A percentile compares a stretch with the other conserved stretches of the same genome.
Conservation (phyloP, 2,888 invertebrate genomes). For the Pemphredon lugubris region DNA sequence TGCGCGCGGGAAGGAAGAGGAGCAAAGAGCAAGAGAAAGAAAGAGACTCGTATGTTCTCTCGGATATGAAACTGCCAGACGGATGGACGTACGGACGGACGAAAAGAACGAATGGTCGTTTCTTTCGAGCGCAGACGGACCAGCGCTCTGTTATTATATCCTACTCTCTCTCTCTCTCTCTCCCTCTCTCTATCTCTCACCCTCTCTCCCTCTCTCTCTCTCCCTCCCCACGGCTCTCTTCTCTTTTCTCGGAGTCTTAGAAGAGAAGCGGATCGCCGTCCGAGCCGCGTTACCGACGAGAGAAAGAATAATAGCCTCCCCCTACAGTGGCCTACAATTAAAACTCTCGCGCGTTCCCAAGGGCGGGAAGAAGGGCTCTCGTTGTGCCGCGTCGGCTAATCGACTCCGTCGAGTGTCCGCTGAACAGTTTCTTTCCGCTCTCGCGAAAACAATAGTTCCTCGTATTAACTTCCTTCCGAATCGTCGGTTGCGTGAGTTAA, state of each 20-base stretch:
- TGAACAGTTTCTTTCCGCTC: not conserved
- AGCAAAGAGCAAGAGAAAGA: no score
- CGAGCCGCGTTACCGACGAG: slow-evolving; percentile 65
- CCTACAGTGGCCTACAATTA: slow-evolving; percentile 74
- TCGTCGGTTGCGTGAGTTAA: not conserved
- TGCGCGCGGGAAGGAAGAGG: no score
- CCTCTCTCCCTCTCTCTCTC: slow-evolving; percentile 39
- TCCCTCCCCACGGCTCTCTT: slow-evolving; percentile 37
- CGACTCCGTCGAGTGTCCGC: slow-evolving; percentile 52
- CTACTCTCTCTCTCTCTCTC: slow-evolving; percentile 62
- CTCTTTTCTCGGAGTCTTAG: slow-evolving; percentile 63
- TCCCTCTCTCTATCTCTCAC: no score
- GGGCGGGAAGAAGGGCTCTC: slow-evolving; percentile 55
- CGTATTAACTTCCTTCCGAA: not conserved
- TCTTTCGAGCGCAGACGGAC: slow-evolving; percentile 72
- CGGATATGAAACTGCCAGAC: slow-evolving; percentile 71
- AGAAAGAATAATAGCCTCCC: slow-evolving; percentile 80
- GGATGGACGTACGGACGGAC: slow-evolving; percentile 66
- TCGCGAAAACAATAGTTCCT: not conserved
- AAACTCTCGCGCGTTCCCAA: slow-evolving; percentile 69
- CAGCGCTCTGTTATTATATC: slow-evolving; percentile 79
- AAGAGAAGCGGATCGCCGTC: slow-evolving; percentile 61
- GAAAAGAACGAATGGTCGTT: slow-evolving; percentile 72
- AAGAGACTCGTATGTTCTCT: slow-evolving; percentile 49
- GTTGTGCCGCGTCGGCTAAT: slow-evolving; percentile 56